phyloP scores from a whole-genome alignment of 2,113 vertebrate species.

The Trogon melanurus region DNA sequence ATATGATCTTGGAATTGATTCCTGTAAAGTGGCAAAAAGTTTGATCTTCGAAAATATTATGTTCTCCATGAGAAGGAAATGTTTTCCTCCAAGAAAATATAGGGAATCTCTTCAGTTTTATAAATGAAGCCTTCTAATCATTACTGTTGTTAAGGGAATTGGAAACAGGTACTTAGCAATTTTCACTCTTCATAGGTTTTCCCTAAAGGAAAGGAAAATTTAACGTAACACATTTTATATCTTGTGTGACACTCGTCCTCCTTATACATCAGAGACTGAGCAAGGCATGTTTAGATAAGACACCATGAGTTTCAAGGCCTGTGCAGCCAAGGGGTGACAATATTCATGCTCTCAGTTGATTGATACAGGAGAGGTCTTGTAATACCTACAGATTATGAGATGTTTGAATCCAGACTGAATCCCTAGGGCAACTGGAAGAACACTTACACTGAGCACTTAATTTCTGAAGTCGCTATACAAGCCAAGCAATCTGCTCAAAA shows the following conservation, averaged over 20 bases:
- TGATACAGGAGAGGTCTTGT: neutral
- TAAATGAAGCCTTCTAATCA: neutral
- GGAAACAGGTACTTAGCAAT: neutral
- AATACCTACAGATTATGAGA: neutral
- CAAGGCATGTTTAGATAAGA: neutral
- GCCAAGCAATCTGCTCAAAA: constrained; percentile 45
- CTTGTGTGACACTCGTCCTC: neutral
- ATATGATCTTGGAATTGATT: neutral
- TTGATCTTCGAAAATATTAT: neutral
- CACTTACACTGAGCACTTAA: neutral
- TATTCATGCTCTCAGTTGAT: neutral
- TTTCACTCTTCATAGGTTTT: neutral
- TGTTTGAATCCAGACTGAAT: neutral
- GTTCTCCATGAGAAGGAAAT: neutral
- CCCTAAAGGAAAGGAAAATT: neutral
- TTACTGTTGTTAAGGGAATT: neutral
- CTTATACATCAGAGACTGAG: neutral
- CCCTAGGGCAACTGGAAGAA: constrained; percentile 15
- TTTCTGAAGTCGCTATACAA: neutral
- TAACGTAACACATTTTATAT: neutral
- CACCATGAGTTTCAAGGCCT: fast-evolving
- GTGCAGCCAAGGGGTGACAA: neutral
- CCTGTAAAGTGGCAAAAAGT: neutral
- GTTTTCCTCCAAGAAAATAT: neutral
- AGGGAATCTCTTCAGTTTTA: neutral